Evolutionary conservation across 2,797 vertebrate species (phyloP), one percentile per base, ranked within the genome.

Genomic region (Oryzias dopingdopingensis): DNA sequence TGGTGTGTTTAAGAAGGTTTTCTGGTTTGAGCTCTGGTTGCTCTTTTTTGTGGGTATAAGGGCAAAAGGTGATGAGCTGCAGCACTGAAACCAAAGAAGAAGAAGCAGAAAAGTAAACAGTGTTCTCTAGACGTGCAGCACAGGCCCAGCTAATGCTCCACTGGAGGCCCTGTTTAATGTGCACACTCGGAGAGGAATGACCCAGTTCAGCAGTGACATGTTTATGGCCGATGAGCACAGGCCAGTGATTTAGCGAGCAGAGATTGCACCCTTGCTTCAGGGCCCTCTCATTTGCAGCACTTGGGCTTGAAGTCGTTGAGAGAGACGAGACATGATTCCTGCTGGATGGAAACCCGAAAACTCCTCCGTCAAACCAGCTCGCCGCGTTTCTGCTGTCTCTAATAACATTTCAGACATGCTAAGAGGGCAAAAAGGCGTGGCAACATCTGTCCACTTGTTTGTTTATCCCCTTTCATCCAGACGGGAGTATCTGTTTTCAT

Each of bases 211-310:
- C 74, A 49, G 57, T 81, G 81, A 89, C 83, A 84, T 87, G 88
- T 87, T 90, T 89, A 88, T 77, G 72, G 83, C 76, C 65, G 83
- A 88, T 86, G 87, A 86, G 81, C 84, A 86, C 80, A 88, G 88
- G 80, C 82, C 81, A 81, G 81, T 77, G 82, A 86, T 87, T 90
- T 86, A 43, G 76, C 73, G 56, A 51, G 81, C 71, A 81, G 81
- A 88, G 83, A 91, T 85, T 81, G 78, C 72, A 84, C 63, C 73
- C 79, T 86, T 75, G 77, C 85, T 88, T 65, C 72, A 61, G 86
- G 86, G 83, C 80, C 78, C 77, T 81, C 80, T 90, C 84, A 86
- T 86, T 84, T 87, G 65, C 53, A 80, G 80, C 75, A 63, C 66
- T 51, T 52, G 70, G 75, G 76, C 70, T 83, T 77, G 63, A 83